Conservation (phyloP, 2,113 vertebrate species). For the Antechinus stuartii region DNA sequence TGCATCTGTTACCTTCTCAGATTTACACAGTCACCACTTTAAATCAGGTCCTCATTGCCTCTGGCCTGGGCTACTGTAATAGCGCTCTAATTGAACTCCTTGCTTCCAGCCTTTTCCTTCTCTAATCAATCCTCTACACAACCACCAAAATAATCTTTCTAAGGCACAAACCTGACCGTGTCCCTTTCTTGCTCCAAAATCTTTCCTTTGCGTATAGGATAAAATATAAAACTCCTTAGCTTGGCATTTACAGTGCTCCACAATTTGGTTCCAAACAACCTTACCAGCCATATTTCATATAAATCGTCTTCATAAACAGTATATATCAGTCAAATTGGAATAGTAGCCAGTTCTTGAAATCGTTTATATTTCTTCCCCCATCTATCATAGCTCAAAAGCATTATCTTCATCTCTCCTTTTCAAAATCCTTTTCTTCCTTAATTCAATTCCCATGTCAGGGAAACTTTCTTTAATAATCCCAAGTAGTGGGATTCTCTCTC, state of each 20-base stretch:
- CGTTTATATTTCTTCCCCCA: neutral
- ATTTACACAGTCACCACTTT: neutral
- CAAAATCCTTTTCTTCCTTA: neutral
- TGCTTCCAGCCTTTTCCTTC: slow-evolving; percentile 6
- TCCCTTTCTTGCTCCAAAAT: neutral
- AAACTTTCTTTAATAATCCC: neutral
- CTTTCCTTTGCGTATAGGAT: neutral
- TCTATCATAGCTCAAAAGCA: neutral
- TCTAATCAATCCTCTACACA: slow-evolving; percentile 1
- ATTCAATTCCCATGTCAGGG: neutral
- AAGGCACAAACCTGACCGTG: neutral
- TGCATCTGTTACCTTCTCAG: neutral
- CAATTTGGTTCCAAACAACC: neutral
- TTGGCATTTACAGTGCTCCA: neutral
- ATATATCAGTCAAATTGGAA: neutral
- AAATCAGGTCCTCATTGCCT: neutral
- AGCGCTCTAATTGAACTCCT: neutral
- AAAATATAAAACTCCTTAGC: neutral
- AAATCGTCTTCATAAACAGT: neutral
- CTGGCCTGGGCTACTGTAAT: neutral
- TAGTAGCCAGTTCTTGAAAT: neutral
- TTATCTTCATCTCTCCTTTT: neutral
- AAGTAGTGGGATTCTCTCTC: neutral
- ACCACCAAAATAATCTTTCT: neutral
- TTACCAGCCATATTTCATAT: neutral